phyloP scores from a whole-genome alignment of 1,140 invertebrate species.

The Drosophila mauritiana region DNA sequence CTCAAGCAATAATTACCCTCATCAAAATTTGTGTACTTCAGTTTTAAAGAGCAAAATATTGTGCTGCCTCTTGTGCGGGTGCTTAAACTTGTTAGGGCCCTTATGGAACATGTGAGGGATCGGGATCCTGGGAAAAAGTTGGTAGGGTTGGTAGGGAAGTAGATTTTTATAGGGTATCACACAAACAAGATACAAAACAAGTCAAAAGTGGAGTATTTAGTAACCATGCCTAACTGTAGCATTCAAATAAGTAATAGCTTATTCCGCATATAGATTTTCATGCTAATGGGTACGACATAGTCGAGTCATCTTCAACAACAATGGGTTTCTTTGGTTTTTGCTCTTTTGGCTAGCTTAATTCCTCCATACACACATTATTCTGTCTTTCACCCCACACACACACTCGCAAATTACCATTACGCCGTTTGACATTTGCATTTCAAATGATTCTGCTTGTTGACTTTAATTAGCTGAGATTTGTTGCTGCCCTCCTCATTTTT shows the following conservation, averaged over 20 bases:
- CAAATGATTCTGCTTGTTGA: constrained; percentile 74
- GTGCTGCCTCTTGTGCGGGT: constrained; percentile 25
- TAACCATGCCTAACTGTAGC: too few relatives aligned
- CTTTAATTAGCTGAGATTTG: constrained; percentile 80
- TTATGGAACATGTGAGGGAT: constrained; percentile 6
- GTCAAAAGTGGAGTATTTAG: too few relatives aligned
- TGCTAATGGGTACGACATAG: too few relatives aligned
- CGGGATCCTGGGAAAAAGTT: not conserved
- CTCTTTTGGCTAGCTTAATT: constrained; percentile 33
- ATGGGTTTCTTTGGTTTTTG: not conserved
- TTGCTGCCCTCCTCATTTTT: not conserved
- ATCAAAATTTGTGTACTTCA: constrained; percentile 49
- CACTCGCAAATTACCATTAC: constrained; percentile 33
- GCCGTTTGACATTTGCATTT: constrained; percentile 72
- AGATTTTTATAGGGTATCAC: not conserved
- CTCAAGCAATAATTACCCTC: constrained; percentile 65
- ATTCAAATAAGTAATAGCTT: not conserved
- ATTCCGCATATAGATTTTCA: too few relatives aligned
- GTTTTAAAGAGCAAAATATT: constrained; percentile 36
- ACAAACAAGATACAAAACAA: too few relatives aligned
- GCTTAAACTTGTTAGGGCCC: constrained; percentile 3
- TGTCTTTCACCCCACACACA: not conserved
- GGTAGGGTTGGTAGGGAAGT: not conserved
- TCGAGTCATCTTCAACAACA: too few relatives aligned
- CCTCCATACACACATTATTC: constrained; percentile 18